Evolutionary conservation across 2,888 invertebrate species (phyloP), one percentile per base, ranked within the genome.

Genomic region (Tetragonisca angustula): DNA sequence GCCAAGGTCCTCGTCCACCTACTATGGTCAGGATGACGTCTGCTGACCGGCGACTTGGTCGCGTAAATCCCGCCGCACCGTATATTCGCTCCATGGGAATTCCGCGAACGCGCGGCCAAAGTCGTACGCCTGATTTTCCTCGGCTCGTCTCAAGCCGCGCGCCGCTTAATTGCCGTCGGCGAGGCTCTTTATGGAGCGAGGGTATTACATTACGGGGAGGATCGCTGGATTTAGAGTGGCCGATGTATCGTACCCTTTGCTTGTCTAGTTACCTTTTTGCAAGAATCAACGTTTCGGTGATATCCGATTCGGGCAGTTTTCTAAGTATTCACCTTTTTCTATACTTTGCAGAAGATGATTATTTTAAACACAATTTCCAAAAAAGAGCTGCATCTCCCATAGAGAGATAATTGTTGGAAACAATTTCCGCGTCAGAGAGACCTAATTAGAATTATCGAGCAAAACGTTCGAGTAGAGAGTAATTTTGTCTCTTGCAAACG

Each of bases 1-100:
- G 86, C 82, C 85, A 86, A 81, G 84, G 80, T 86, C 82, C 79
- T 72, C n/a, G 81, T 83, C 79, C 79, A 81, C 88, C 88, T 86
- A 81, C 89, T 87, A 88, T 83, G 82, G 81, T 80, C 82, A 83
- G 69, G 68, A 85, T 79, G 75, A 88, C 75, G 65, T 86, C 72
- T 69, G 61, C 56, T 61, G 43, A 27, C 43, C 17, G 72, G 24
- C 49, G 27, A 27, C 19, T 0, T 5, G 71, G 76, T 73, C 74
- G 81, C 81, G 78, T 81, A 85, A 85, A 85, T 85, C 76, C 61
- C 69, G 43, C 70, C 43, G 59, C 76, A 9, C 43, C 43, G 49
- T 75, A 61, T 73, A 65, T 76, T 59, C 73, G 64, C 69, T 65
- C 43, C 69, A 50, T 67, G 76, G 61, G 71, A 71, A 84, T 84